Evolutionary conservation across 2,797 vertebrate genomes (phyloP).

Genomic region (Ammospiza maritima): DNA sequence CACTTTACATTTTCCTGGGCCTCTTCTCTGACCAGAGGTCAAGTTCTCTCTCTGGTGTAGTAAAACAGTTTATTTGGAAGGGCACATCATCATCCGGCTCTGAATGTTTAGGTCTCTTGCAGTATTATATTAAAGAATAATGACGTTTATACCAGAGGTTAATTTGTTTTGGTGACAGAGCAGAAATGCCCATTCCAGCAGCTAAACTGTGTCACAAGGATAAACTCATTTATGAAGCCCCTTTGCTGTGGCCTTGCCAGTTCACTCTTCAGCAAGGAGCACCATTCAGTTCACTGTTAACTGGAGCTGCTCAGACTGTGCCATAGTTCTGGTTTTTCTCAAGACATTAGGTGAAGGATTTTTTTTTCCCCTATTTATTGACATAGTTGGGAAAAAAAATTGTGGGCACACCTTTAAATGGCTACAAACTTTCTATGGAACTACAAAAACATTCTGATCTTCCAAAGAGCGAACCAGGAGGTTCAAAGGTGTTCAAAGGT

Average conservation of each 20-base stretch:
- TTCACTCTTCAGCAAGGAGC: not conserved
- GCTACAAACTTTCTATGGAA: not conserved
- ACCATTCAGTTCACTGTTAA: not conserved
- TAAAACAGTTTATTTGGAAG: slow-evolving; percentile 42
- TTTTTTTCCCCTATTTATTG: not conserved
- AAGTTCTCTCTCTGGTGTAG: not conserved
- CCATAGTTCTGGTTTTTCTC: not conserved
- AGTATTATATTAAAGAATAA: slow-evolving; percentile 26
- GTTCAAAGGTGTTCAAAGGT: not conserved
- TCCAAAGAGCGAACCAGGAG: not conserved
- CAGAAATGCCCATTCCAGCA: slow-evolving; percentile 57
- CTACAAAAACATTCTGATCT: not conserved
- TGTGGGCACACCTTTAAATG: not conserved
- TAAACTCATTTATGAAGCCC: slow-evolving; percentile 45
- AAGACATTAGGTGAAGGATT: not conserved
- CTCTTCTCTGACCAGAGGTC: not conserved
- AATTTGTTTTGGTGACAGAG: slow-evolving; percentile 60
- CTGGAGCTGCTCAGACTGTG: not conserved
- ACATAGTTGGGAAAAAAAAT: not conserved
- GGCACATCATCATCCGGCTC: slow-evolving; percentile 34
- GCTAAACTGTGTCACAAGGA: slow-evolving; percentile 64
- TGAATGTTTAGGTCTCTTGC: slow-evolving; percentile 38
- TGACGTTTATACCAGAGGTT: slow-evolving; percentile 14
- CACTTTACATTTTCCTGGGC: not conserved
- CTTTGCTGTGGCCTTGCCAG: slow-evolving; percentile 2